Evolutionary conservation across 2,797 vertebrate species (phyloP), one percentile per base, ranked within the genome.

Genomic region (Melanotaenia parkinsoni): DNA sequence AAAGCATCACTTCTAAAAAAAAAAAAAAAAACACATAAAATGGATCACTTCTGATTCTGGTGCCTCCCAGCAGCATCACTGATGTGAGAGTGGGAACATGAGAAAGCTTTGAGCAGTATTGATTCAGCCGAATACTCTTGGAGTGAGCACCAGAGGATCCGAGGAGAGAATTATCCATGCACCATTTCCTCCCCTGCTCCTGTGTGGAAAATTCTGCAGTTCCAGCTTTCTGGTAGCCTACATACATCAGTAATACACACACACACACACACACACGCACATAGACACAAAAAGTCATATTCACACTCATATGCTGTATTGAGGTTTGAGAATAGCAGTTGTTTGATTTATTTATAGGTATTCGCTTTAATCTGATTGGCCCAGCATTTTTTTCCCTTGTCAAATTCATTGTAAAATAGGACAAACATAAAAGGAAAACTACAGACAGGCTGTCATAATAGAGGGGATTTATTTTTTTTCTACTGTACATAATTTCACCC

Each of bases 81-180:
- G 81, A 89, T 77, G 87, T 85, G 83, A 86, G 81, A 85, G 79
- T 61, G 57, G 80, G 85, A 93, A 90, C 88, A 91, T 72, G 85
- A 93, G 91, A 91, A 92, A 92, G 91, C 91, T 93, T 87, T 91
- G 89, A 93, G 87, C 87, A 64, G 70, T 91, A 92, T 91, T 88
- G 91, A 91, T 91, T 91, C 85, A 91, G 90, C 84, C 53, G 76
- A 90, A 85, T 83, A 87, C 83, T 91, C 89, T 89, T 70, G 0
- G 69, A 80, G 85, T 70, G 59, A 85, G 84, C 78, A 90, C 82
- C 82, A 88, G 86, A 88, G 84, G 89, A 91, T 91, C 88, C 90
- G 87, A 86, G 76, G 91, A 84, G 83, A 87, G 89, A 92, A 92
- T 93, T 93, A 92, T 91, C 91, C 90, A 92, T 90, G 91, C 91